Percentiles rank a stretch among this genome's conserved stretches.
phyloP scores from a whole-genome alignment of 1,140 invertebrate species.

The Brachionus sp. region DNA sequence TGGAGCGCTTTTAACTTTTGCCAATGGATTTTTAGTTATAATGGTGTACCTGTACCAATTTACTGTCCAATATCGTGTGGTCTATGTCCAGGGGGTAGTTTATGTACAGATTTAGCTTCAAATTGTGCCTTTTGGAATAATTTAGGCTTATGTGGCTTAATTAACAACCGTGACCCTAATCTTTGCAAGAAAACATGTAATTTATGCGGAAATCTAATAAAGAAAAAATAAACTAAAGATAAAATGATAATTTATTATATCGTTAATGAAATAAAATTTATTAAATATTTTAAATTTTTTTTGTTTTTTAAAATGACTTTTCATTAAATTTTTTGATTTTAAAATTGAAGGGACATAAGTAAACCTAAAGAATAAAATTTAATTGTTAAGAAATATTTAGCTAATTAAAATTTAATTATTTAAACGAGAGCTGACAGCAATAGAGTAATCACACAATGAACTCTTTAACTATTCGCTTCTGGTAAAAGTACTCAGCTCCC shows the following conservation, averaged over 20 bases:
- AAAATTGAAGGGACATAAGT: no score
- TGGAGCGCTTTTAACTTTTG: conserved; percentile 39
- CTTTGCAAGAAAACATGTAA: conserved; percentile 30
- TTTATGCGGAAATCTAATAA: conserved; percentile 25
- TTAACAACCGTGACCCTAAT: conserved; percentile 12
- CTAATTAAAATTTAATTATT: no score
- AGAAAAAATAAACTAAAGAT: background rate
- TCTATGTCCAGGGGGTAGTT: background rate
- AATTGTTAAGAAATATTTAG: no score
- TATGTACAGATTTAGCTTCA: background rate
- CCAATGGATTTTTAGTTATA: conserved; percentile 5
- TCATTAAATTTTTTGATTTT: no score
- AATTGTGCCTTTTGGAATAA: conserved; percentile 23
- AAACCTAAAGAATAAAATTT: no score
- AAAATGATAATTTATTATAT: background rate
- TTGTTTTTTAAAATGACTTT: no score
- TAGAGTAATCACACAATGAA: no score
- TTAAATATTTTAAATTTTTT: background rate
- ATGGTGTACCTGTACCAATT: conserved; percentile 15
- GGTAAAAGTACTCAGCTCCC: no score
- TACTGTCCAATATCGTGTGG: conserved; percentile 32
- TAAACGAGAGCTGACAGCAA: no score
- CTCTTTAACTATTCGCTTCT: no score
- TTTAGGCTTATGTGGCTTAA: background rate
- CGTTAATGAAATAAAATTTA: background rate